Conservation (phyloP, 2,888 invertebrate species). For the Brachypterus glaber region DNA sequence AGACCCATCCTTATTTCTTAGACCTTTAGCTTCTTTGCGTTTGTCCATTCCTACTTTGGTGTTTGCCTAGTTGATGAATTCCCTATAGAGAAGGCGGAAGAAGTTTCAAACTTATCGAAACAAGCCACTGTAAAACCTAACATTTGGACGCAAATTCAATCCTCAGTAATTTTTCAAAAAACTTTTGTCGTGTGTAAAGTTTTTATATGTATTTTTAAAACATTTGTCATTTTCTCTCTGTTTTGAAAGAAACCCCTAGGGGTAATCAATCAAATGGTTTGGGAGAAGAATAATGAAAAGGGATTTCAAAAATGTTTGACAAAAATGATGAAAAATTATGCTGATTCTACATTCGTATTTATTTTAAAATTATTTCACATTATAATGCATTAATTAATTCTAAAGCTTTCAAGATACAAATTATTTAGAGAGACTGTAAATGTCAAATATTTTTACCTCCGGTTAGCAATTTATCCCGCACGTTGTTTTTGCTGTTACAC, state of each 20-base stretch:
- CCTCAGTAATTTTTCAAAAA: slow-evolving; percentile 38
- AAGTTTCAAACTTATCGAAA: slow-evolving; percentile 36
- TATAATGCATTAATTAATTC: no score
- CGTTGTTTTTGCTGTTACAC: no score
- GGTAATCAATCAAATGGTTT: slow-evolving; percentile 32
- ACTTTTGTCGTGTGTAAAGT: slow-evolving; percentile 37
- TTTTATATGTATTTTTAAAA: slow-evolving; percentile 34
- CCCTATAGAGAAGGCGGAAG: slow-evolving; percentile 33
- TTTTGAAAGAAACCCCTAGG: slow-evolving; percentile 35
- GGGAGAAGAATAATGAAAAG: slow-evolving; percentile 3
- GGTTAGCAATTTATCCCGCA: no score
- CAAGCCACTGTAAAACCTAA: slow-evolving; percentile 23
- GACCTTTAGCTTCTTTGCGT: slow-evolving; percentile 11
- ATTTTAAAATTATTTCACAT: no score
- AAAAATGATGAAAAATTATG: slow-evolving; percentile 1
- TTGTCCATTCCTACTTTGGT: slow-evolving; percentile 22
- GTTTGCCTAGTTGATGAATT: slow-evolving; percentile 37
- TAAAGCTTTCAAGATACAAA: no score
- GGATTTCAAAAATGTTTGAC: neutral
- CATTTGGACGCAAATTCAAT: slow-evolving; percentile 35
- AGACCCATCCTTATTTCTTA: slow-evolving; percentile 19
- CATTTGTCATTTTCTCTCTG: slow-evolving; percentile 39
- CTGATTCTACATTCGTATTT: no score
- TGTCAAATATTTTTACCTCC: no score
- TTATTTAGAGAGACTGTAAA: no score